phyloP scores from a whole-genome alignment of 1,140 invertebrate genomes.

The Diachasmimorpha longicaudata region DNA sequence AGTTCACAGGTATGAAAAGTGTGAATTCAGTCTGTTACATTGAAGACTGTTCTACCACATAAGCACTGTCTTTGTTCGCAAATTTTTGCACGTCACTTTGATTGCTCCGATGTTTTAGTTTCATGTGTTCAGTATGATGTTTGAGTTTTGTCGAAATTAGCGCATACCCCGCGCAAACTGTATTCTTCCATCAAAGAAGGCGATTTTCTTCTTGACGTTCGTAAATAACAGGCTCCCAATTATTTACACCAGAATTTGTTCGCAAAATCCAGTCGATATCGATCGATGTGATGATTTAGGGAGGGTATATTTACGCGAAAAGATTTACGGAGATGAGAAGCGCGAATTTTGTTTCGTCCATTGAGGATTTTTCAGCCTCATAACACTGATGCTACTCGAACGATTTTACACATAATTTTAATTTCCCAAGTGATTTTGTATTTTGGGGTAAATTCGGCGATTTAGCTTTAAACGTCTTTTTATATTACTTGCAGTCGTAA shows the following conservation, averaged over 20 bases:
- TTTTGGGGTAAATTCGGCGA: too few relatives aligned
- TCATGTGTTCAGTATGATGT: constrained; percentile 57
- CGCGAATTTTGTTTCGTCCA: constrained; percentile 53
- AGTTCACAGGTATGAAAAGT: constrained; percentile 59
- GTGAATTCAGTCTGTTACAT: constrained; percentile 54
- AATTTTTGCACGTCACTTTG: constrained; percentile 52
- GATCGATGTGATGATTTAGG: not conserved
- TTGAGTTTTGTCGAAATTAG: constrained; percentile 59
- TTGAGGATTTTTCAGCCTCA: constrained; percentile 44
- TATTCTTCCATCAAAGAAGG: not conserved
- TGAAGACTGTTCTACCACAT: constrained; percentile 45
- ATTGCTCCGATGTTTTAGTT: constrained; percentile 53
- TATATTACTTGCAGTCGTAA: constrained; percentile 59
- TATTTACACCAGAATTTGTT: not conserved
- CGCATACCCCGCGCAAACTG: constrained; percentile 46
- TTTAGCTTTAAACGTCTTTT: constrained; percentile 56
- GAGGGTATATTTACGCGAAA: constrained; percentile 39
- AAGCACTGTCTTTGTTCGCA: constrained; percentile 51
- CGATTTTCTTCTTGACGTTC: not conserved
- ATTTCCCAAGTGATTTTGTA: constrained; percentile 51
- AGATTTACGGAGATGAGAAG: constrained; percentile 60
- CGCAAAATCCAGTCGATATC: not conserved
- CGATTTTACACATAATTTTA: constrained; percentile 52
- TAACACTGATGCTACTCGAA: constrained; percentile 51
- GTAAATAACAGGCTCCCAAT: not conserved